A percentile compares a stretch with the other conserved stretches of the same genome.
phyloP scores from a whole-genome alignment of 2,113 vertebrate species.

The Limanda limanda region DNA sequence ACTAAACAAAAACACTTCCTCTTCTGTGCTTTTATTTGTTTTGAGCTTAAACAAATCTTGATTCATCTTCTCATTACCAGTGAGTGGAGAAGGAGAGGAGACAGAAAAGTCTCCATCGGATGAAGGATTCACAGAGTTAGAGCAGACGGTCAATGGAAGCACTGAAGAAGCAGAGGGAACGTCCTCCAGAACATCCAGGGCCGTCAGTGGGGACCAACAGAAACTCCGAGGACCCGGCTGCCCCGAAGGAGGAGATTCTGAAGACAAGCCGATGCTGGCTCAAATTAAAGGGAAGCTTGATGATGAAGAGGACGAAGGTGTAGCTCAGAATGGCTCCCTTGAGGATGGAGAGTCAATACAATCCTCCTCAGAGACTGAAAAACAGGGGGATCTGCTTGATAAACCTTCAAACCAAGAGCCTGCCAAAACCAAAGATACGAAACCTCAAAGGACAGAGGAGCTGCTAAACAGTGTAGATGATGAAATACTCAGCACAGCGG shows the following conservation, averaged over 20 bases:
- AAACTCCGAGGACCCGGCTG: constrained; percentile 25
- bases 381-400: constrained; percentile 4
- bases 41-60: background rate
- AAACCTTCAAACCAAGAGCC: constrained; percentile 24
- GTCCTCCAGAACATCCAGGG: constrained; percentile 21
- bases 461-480: constrained; percentile 33
- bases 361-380: constrained; percentile 54
- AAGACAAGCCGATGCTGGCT: constrained; percentile 1
- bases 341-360: constrained; percentile 63
- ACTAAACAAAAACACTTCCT: background rate
- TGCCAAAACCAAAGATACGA: constrained; percentile 53
- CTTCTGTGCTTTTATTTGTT: background rate
- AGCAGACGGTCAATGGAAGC: constrained; percentile 68
- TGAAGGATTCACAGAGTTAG: constrained; percentile 84
- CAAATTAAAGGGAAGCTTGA: constrained; percentile 60
- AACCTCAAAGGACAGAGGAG: constrained; percentile 43
- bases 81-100: constrained; percentile 54
- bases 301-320: constrained; percentile 71
- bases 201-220: constrained; percentile 35
- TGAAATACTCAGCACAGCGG: background rate
- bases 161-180: constrained; percentile 48
- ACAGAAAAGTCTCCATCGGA: constrained; percentile 80
- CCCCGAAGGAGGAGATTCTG: constrained; percentile 1
- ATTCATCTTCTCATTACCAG: constrained; percentile 17
- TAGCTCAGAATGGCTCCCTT: constrained; percentile 65